Conservation (phyloP, 2,888 invertebrate species). For the Schrankia costaestrigalis region DNA sequence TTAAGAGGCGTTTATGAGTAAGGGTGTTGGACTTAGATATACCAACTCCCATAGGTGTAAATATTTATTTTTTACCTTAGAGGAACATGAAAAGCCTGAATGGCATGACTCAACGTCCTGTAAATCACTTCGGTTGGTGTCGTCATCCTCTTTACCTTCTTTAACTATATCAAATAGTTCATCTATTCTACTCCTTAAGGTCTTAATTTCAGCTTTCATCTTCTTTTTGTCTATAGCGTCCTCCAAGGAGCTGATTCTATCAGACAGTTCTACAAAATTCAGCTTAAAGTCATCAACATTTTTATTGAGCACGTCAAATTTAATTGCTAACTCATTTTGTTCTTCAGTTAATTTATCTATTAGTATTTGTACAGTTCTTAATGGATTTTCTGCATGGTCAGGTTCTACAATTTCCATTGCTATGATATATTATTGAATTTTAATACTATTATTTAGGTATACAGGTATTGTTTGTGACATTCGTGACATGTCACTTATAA, state of each 20-base stretch:
- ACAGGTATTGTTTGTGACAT: slow-evolving; percentile 14
- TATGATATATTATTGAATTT: slow-evolving; percentile 14
- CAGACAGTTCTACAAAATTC: slow-evolving; percentile 44
- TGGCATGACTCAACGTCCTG: slow-evolving; percentile 64
- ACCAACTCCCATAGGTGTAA: no score
- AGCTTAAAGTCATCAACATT: slow-evolving; percentile 56
- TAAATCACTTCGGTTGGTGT: no score
- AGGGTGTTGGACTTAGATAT: no score
- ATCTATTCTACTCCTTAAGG: slow-evolving; percentile 56
- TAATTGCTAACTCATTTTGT: slow-evolving; percentile 46
- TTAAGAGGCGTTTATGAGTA: no score
- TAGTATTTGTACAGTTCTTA: slow-evolving; percentile 43
- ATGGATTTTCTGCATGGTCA: slow-evolving; percentile 36
- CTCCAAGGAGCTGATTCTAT: slow-evolving; percentile 52
- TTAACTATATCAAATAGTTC: slow-evolving; percentile 62
- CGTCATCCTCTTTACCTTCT: slow-evolving; percentile 63
- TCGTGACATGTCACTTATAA: slow-evolving; percentile 17
- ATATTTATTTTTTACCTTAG: slow-evolving; percentile 49
- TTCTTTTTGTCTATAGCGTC: slow-evolving; percentile 49
- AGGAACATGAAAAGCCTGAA: slow-evolving; percentile 64
- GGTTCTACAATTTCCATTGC: slow-evolving; percentile 36
- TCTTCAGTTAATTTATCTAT: slow-evolving; percentile 52
- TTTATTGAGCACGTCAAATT: slow-evolving; percentile 53
- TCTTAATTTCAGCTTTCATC: slow-evolving; percentile 49
- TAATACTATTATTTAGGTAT: slow-evolving; percentile 19